Evolutionary conservation across 2,888 invertebrate species (phyloP).

Genomic region (Thecocarcelia acutangulata): DNA sequence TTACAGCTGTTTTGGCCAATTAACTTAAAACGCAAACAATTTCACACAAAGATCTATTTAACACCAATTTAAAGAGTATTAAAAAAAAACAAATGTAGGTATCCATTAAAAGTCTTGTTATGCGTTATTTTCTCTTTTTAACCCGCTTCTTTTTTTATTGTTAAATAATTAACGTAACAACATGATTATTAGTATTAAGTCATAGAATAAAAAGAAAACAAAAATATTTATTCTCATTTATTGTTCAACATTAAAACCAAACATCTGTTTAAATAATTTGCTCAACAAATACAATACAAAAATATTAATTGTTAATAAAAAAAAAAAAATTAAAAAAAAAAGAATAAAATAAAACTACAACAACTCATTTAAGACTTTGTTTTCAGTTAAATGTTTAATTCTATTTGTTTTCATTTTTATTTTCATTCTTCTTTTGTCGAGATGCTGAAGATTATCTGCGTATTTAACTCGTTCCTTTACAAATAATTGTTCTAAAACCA

Average conservation of each 20-base stretch:
- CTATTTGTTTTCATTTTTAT: slow-evolving; percentile 21
- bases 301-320: slow-evolving; percentile 23
- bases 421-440: slow-evolving; percentile 14
- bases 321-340: slow-evolving; percentile 1
- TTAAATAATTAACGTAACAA: slow-evolving; percentile 44
- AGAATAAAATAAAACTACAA: slow-evolving; percentile 30
- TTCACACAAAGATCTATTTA: background rate
- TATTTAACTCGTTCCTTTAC: slow-evolving; percentile 64
- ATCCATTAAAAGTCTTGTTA: background rate
- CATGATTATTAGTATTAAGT: slow-evolving; percentile 57
- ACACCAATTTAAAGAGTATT: background rate
- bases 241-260: slow-evolving; percentile 46
- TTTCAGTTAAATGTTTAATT: slow-evolving; percentile 26
- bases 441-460: slow-evolving; percentile 51
- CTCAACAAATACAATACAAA: slow-evolving; percentile 43
- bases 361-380: slow-evolving; percentile 33
- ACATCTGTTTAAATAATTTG: slow-evolving; percentile 68
- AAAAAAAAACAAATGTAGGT: no score
- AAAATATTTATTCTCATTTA: slow-evolving; percentile 43
- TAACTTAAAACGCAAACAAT: background rate
- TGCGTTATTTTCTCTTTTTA: background rate
- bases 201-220: slow-evolving; percentile 49
- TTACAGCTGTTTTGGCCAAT: slow-evolving; percentile 12
- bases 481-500: slow-evolving; percentile 29
- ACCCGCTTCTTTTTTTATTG: slow-evolving; percentile 23